Base-by-base conservation (phyloP, 1,140 invertebrate genomes). In the Drosophila bocqueti region DNA sequence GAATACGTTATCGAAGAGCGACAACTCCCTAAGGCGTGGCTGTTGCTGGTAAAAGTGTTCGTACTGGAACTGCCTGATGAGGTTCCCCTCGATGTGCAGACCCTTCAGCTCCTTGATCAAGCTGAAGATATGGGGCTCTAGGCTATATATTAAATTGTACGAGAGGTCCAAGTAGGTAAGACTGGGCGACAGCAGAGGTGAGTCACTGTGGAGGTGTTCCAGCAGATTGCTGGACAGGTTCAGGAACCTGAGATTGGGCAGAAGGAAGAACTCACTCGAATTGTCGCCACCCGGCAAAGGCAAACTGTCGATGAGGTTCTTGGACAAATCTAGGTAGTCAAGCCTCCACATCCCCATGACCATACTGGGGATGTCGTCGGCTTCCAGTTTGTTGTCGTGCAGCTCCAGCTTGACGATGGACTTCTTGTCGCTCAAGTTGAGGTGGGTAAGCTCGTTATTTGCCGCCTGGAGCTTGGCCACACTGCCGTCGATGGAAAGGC, bases 261-360 rank as follows among this genome's bases (percentile, higher is more conserved):
- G 52, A 0, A 63, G 34, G 24, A 63, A 63, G 34, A 63, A 34
- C 34, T 63, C 61, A 29, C n/a, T 58, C 2, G n/a, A 11, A 29
- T 63, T 63, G 24, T 31, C 52, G 24, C 26, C 46, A 16, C 24
- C 1, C 24, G 34, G 67, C n/a, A 47, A 21, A 2, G 62, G 45
- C 15, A 89, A 29, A 1, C 72, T 46, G 3, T 68, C 58, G 18
- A 92, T 63, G 10, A 77, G 67, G 46, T 92, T 92, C 5, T 72
- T 69, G 9, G 91, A 86, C 8, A 92, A 52, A 52, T 92, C 91
- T 40, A 92, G 43, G 8, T 61, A 64, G 26, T 83, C 78, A 18
- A 92, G 55, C 58, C 90, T 84, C 76, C 79, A 76, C 90, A 92
- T 92, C 29, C 78, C 90, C 31, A 62, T 54, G 5, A 92, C 42